These are phyloP conservation scores for Syndactyla subalaris DNA, from an alignment of 2,797 vertebrate genomes.

Conservation along the genomic window DNA sequence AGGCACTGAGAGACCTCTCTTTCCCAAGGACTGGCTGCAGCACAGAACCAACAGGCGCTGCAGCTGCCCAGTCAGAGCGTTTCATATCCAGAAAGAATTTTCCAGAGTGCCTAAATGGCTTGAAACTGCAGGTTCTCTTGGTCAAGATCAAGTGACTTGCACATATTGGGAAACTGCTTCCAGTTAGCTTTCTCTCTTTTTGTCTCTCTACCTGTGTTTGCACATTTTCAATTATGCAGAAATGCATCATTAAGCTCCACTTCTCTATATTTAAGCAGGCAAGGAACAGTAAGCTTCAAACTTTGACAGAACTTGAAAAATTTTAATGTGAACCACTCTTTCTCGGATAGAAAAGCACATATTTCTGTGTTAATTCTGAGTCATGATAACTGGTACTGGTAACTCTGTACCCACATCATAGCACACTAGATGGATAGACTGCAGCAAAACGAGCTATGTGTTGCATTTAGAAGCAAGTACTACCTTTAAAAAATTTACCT, in stretches of 20 bases:
- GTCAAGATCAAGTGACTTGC: background rate
- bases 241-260: background rate
- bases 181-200: background rate
- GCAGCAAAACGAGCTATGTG: background rate
- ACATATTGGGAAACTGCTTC: background rate
- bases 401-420: background rate
- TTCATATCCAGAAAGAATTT: background rate
- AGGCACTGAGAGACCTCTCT: background rate
- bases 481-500: constrained; percentile 7
- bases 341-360: background rate
- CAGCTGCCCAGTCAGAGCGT: background rate
- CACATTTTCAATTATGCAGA: background rate
- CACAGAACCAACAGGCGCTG: background rate
- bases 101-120: background rate
- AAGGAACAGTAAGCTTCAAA: background rate
- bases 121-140: background rate
- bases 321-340: background rate
- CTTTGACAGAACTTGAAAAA: background rate
- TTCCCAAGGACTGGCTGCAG: background rate
- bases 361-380: background rate
- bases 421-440: background rate
- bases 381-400: background rate
- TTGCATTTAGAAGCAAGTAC: background rate
- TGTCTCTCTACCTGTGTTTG: background rate
- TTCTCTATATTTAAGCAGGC: background rate